Evolutionary conservation across 2,888 invertebrate species (phyloP).

Genomic region (Oligia strigilis): DNA sequence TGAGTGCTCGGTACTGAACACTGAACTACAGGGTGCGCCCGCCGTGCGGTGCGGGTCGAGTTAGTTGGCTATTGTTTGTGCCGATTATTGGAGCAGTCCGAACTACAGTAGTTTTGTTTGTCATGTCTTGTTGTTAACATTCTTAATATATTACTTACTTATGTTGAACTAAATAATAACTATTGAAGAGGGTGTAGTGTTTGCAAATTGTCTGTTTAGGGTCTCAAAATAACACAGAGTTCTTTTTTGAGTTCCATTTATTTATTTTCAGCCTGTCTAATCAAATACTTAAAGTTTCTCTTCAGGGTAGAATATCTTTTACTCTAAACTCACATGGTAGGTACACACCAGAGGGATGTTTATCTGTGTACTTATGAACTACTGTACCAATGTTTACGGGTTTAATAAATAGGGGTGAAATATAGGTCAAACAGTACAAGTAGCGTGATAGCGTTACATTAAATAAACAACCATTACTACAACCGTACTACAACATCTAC

Average conservation of each 20-base stretch:
- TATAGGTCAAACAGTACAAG: slow-evolving; percentile 18
- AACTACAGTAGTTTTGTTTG: not conserved
- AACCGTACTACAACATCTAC: not conserved
- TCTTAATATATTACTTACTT: not conserved
- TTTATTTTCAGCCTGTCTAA: not conserved
- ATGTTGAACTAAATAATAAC: not conserved
- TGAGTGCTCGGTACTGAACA: slow-evolving; percentile 22
- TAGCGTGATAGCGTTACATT: slow-evolving; percentile 32
- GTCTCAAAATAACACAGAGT: too few species aligned
- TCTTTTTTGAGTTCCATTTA: not conserved
- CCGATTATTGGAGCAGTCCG: slow-evolving; percentile 2
- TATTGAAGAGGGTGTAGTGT: too few species aligned
- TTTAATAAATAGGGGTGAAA: slow-evolving; percentile 19
- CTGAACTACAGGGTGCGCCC: not conserved
- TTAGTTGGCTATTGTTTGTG: slow-evolving; percentile 5
- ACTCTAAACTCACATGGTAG: not conserved
- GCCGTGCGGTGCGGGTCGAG: not conserved
- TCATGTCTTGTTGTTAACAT: not conserved
- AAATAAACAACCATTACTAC: slow-evolving; percentile 1
- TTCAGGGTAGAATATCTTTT: not conserved
- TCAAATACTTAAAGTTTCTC: not conserved
- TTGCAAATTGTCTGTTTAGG: not conserved
- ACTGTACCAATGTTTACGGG: slow-evolving; percentile 2
- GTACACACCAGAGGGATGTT: not conserved
- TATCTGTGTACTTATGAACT: not conserved